A percentile compares a stretch with the other conserved stretches of the same genome.
These are phyloP conservation scores for Melinaea menophilus DNA, from an alignment of 2,888 invertebrate genomes.

Conservation along the genomic window DNA sequence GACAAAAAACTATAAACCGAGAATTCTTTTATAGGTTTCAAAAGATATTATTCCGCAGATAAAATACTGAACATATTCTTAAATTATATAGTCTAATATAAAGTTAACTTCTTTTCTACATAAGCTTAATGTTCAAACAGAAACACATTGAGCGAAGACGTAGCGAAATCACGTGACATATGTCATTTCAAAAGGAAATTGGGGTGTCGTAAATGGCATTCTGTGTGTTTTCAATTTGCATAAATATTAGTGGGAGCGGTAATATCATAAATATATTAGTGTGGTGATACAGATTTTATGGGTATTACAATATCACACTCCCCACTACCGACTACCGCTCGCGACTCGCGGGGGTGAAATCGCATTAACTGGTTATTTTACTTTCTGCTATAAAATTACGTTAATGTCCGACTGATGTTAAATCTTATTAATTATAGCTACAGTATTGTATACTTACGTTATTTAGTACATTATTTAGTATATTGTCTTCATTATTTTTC, in stretches of 20 bases:
- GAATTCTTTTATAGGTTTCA: neutral
- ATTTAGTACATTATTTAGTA: no score
- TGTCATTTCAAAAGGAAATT: slow-evolving; percentile 59
- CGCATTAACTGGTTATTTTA: slow-evolving; percentile 37
- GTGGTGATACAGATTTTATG: slow-evolving; percentile 76
- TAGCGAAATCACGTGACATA: slow-evolving; percentile 49
- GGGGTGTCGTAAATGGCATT: slow-evolving; percentile 71
- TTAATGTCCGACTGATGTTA: slow-evolving; percentile 10
- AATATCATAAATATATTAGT: slow-evolving; percentile 77
- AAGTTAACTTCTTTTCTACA: neutral
- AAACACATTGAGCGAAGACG: slow-evolving; percentile 9
- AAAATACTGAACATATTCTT: neutral
- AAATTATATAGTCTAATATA: neutral
- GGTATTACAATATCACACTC: slow-evolving; percentile 72
- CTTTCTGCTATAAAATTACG: slow-evolving; percentile 20
- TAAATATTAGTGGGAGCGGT: slow-evolving; percentile 74
- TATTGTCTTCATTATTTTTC: no score
- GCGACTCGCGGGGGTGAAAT: slow-evolving; percentile 51
- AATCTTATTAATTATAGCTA: neutral
- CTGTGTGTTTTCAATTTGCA: slow-evolving; percentile 76
- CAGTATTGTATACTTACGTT: neutral
- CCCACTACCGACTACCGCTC: slow-evolving; percentile 28
- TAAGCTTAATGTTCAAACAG: neutral
- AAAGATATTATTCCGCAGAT: neutral
- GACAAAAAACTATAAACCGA: no score